phyloP scores from a whole-genome alignment of 2,888 invertebrate genomes.

The Epirrita christyi region DNA sequence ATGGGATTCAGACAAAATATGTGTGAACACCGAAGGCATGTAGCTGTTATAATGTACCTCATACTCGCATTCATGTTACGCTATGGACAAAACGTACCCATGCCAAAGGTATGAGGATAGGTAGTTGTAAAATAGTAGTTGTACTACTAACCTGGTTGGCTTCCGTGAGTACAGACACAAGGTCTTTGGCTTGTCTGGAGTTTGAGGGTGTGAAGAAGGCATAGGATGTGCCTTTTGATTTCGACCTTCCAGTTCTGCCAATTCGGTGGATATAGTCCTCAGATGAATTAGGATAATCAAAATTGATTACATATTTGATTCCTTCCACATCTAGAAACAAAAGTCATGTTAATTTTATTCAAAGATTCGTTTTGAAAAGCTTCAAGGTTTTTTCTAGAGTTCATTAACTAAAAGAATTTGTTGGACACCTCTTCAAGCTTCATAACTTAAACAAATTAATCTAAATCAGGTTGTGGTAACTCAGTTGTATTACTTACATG shows the following conservation, averaged over 20 bases:
- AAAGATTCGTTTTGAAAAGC: conserved; percentile 23
- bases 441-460: conserved; percentile 40
- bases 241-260: conserved; percentile 95
- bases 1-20: conserved; percentile 89
- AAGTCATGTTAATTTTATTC: conserved; percentile 24
- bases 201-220: conserved; percentile 97
- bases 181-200: conserved; percentile 93
- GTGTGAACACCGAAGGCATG: conserved; percentile 93
- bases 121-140: not conserved
- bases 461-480: conserved; percentile 63
- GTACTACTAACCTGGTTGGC: conserved; percentile 90
- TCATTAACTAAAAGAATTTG: not conserved
- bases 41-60: conserved; percentile 88
- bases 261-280: conserved; percentile 98
- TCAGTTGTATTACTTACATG: conserved; percentile 80
- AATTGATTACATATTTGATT: conserved; percentile 98
- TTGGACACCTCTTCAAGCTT: not conserved
- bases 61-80: conserved; percentile 90
- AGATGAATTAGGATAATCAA: conserved; percentile 97
- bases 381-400: conserved; percentile 8
- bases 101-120: conserved; percentile 90
- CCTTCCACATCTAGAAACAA: conserved; percentile 94
- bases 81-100: conserved; percentile 86
- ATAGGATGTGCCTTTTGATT: conserved; percentile 95
- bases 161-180: conserved; percentile 94